Base-by-base conservation (phyloP, 2,113 vertebrate species). In the Neogobius melanostomus region DNA sequence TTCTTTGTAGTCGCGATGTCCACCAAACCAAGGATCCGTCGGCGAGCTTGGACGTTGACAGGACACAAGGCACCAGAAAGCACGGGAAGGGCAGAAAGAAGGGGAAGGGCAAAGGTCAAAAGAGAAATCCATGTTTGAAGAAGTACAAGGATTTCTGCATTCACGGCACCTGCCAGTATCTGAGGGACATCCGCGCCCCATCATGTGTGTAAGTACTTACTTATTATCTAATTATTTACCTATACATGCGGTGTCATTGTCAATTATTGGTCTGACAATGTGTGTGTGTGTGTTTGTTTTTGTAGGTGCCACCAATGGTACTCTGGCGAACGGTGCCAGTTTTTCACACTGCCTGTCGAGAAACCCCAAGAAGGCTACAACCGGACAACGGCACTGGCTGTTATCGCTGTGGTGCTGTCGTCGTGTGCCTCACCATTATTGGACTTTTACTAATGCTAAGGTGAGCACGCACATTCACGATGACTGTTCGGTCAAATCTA, bases 81-180 rank as follows among this genome's bases (percentile, higher is more conserved):
- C 88, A 88, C 74, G 92, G 89, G 44, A 93, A 93, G 0, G 92
- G 92, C 63, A 83, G 71, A 53, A 85, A 93, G 93, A 96, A 82
- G 87, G 94, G 93, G 56, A 98, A 96, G 69, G 95, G 96, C 1
- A 91, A 92, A 84, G 96, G 97, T 11, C 95, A 87, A 88, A 99
- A 98, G 90, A 96, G 95, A 89, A 94, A 99, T 72, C 96, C 97
- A 0, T 99, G 98, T 77, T 91, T 95, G 87, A 90, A 79, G 84
- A 98, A 95, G 79, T 98, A 94, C 81, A 98, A 97, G 79, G 94
- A 97, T 83, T 98, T 93, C 89, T 99, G 98, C 83, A 96, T 99
- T 84, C 96, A 99, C 0, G 98, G 98, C 61, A 95, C 94, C 69
- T 99, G 98, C 90, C 94, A 92, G 76, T 96, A 97, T 65, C 82